Evolutionary conservation across 2,888 invertebrate species (phyloP).

Genomic region (Leucophenga montana): DNA sequence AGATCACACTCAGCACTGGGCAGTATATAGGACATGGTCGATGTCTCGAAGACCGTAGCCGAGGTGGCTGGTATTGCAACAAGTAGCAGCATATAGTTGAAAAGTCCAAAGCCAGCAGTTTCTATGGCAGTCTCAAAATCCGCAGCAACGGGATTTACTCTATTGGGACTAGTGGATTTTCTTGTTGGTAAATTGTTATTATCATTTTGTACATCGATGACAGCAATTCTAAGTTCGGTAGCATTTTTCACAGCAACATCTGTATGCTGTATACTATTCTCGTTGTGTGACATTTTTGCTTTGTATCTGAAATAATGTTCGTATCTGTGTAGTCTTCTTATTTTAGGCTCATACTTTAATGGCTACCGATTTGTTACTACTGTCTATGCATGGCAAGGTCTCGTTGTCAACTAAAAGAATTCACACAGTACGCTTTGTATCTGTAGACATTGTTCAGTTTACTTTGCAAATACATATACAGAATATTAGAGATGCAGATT

Average conservation of each 20-base stretch:
- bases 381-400: too few species aligned
- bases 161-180: background rate
- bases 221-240: background rate
- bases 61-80: slow-evolving; percentile 79
- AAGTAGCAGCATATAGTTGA: slow-evolving; percentile 78
- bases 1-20: slow-evolving; percentile 84
- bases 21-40: slow-evolving; percentile 81
- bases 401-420: background rate
- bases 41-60: slow-evolving; percentile 81
- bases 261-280: background rate
- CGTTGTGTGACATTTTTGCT: slow-evolving; percentile 23
- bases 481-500: slow-evolving; percentile 16
- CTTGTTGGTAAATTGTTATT: too few species aligned
- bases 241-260: background rate
- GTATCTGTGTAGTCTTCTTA: background rate
- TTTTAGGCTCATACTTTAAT: too few species aligned
- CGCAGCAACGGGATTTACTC: slow-evolving; percentile 60
- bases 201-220: slow-evolving; percentile 14
- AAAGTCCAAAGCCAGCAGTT: slow-evolving; percentile 80
- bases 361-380: too few species aligned
- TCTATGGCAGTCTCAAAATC: slow-evolving; percentile 83
- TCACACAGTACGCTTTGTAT: slow-evolving; percentile 7
- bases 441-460: slow-evolving; percentile 13
- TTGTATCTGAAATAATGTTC: slow-evolving; percentile 23
- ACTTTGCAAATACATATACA: background rate